Base-by-base conservation (phyloP, 2,888 invertebrate species). In the Parascotia fuliginaria region DNA sequence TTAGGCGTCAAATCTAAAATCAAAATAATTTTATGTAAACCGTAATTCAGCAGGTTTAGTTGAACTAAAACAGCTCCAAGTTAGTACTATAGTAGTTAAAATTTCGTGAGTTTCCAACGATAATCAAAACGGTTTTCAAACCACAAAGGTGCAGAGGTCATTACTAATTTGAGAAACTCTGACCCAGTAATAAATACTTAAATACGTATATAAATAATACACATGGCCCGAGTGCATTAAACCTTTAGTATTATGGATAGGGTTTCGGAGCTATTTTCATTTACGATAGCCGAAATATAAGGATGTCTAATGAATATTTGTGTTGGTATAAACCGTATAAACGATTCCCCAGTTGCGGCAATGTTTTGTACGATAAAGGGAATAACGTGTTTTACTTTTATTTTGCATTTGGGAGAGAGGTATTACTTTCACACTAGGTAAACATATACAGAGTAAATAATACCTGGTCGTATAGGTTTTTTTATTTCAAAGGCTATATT, bases 161-260 rank as follows among this genome's bases (percentile, higher is more conserved):
- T 3, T 9, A n/a, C 14, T 9, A 39, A 15, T 1, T 41, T 22
- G 9, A 15, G 16, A 28, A 31, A 19, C 19, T 2, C 33, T 51
- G 63, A 49, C 58, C 44, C 41, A 41, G 44, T 50, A 49, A 66
- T 66, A 52, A 52, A 66, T 55, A 63, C 42, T 57, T 66, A 56
- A 65, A 63, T 54, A 48, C 45, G 45, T 47, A 51, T 65, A 61
- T 64, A 62, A 65, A 62, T 62, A 64, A 50, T 65, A 60, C 51
- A 60, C 28, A 65, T 60, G 33, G 32, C 56, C 13, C 9, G 55
- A 55, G 28, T 49, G 55, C 60, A 62, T 52, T 65, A 60, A 62
- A 60, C 47, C 46, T 52, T 56, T 65, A 55, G 50, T 43, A 31
- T 29, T 34, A 33, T 11, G 12, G 24, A 24, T 15, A 42, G 16